Evolutionary conservation across 2,113 vertebrate genomes (phyloP).

Genomic region (Pagrus major): DNA sequence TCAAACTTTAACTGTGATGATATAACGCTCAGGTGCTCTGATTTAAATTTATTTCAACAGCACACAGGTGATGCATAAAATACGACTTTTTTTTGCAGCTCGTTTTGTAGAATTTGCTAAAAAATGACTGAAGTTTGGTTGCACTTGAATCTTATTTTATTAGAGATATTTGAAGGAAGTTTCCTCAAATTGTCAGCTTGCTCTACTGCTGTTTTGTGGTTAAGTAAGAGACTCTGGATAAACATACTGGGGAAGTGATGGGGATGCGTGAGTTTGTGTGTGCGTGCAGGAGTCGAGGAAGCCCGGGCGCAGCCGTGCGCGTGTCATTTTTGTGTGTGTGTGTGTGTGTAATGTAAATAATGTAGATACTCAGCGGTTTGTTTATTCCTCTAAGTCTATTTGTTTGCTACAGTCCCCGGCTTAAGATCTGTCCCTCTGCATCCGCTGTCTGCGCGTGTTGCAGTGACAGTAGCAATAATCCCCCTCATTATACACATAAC

Average conservation of each 20-base stretch:
- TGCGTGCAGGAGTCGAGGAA: not conserved
- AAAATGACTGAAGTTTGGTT: not conserved
- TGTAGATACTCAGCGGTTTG: slow-evolving; percentile 52
- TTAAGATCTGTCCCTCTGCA: slow-evolving; percentile 62
- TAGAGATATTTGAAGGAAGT: not conserved
- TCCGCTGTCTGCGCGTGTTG: slow-evolving; percentile 55
- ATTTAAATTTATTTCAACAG: not conserved
- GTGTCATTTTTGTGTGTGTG: slow-evolving; percentile 20
- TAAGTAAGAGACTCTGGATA: not conserved
- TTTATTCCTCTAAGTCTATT: slow-evolving; percentile 68
- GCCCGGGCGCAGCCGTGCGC: not conserved
- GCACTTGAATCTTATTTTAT: not conserved
- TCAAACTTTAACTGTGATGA: not conserved
- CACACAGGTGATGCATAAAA: not conserved
- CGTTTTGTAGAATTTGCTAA: not conserved
- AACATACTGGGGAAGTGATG: not conserved
- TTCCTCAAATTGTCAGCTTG: not conserved
- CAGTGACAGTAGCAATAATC: slow-evolving; percentile 75
- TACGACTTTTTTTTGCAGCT: not conserved
- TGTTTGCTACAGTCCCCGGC: slow-evolving; percentile 63
- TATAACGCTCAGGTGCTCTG: not conserved
- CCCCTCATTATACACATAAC: slow-evolving; percentile 78
- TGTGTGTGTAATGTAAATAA: slow-evolving; percentile 66
- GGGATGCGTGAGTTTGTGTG: not conserved
- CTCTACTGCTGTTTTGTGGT: not conserved